A percentile compares a stretch with the other conserved stretches of the same genome.
These are phyloP conservation scores for Folsomia manolachei DNA, from an alignment of 2,888 invertebrate genomes.

Conservation along the genomic window DNA sequence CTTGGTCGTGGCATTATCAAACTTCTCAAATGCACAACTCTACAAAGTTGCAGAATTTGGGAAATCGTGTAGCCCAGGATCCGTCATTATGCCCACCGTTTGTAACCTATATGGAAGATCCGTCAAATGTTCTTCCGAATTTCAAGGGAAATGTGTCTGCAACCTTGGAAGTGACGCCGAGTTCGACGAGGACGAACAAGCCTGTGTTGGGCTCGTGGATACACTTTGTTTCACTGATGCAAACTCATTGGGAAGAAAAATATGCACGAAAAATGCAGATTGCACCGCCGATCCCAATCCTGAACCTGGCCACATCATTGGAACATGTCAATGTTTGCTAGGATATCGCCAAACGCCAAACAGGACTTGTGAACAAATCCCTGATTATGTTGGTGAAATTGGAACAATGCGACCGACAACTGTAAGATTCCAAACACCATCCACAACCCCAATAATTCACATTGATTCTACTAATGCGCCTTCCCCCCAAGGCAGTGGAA, in stretches of 20 bases:
- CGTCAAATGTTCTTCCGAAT: not conserved
- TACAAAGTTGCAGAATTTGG: not conserved
- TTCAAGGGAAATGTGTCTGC: not conserved
- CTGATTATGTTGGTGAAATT: not conserved
- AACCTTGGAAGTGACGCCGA: not conserved
- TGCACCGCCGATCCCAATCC: not conserved
- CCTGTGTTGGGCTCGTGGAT: constrained; percentile 9
- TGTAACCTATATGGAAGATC: not conserved
- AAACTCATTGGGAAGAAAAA: not conserved
- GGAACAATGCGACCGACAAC: constrained; percentile 13
- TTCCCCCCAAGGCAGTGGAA: not conserved
- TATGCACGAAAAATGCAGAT: constrained; percentile 9
- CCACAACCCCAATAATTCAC: not conserved
- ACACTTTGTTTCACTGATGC: constrained; percentile 4
- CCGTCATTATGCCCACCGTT: not conserved
- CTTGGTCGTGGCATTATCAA: too few relatives aligned
- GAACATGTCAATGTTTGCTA: constrained; percentile 22
- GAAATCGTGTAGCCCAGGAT: not conserved
- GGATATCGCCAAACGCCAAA: constrained; percentile 7
- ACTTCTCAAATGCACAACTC: too few relatives aligned
- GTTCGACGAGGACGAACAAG: not conserved
- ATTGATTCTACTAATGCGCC: not conserved
- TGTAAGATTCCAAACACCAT: not conserved
- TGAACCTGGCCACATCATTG: constrained; percentile 19
- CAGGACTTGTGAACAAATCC: constrained; percentile 6